Conservation (phyloP, 1,140 invertebrate genomes). For the Drosophila ironensis region DNA sequence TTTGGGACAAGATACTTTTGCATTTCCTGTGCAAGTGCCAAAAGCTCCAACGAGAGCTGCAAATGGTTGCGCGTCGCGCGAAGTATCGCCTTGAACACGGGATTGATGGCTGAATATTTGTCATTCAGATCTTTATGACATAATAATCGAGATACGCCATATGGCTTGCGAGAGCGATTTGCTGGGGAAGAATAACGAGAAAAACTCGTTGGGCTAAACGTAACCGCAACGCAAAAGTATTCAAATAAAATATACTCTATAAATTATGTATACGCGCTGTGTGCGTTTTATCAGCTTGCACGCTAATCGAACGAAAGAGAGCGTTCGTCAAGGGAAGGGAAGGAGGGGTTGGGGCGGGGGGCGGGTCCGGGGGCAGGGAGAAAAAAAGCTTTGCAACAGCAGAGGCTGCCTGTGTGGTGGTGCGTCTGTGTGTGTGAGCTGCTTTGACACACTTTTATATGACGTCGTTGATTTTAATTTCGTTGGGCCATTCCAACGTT, state of each 20-base stretch:
- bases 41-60: constrained; percentile 33
- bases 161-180: constrained; percentile 14
- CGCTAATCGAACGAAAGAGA: constrained; percentile 13
- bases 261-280: constrained; percentile 76
- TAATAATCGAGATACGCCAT: constrained; percentile 58
- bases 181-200: constrained; percentile 46
- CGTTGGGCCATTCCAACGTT: constrained; percentile 54
- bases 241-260: constrained; percentile 66
- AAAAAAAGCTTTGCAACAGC: constrained; percentile 51
- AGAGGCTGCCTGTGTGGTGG: constrained; percentile 1
- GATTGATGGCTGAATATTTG: constrained; percentile 44
- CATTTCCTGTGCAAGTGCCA: constrained; percentile 63
- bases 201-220: constrained; percentile 55
- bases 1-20: constrained; percentile 62
- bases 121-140: constrained; percentile 67
- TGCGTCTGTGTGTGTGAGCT: constrained; percentile 49
- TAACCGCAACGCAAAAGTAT: constrained; percentile 50
- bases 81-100: constrained; percentile 49
- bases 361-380: constrained; percentile 4
- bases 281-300: constrained; percentile 62
- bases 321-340: not conserved
- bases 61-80: not conserved
- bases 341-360: not conserved
- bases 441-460: constrained; percentile 81
- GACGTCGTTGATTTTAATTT: constrained; percentile 80